phyloP scores from a whole-genome alignment of 2,888 invertebrate species.

The Cryptus armator region DNA sequence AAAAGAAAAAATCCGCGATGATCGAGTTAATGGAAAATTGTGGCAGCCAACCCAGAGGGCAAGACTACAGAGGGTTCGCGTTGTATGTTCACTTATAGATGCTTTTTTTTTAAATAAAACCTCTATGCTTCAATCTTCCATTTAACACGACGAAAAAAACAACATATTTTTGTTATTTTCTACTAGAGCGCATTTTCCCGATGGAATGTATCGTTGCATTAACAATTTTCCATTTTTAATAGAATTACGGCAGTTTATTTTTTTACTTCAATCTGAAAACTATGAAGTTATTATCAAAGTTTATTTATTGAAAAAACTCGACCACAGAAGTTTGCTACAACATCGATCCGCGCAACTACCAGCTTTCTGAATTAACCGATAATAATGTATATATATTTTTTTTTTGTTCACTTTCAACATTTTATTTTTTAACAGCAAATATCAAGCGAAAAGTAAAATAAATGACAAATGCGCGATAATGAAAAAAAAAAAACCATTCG shows the following conservation, averaged over 20 bases:
- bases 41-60: conserved; percentile 8
- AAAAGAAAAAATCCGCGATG: conserved; percentile 32
- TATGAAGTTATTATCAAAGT: background rate
- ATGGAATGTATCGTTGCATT: background rate
- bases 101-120: background rate
- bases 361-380: too few species aligned
- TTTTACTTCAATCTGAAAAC: background rate
- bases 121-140: background rate
- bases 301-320: background rate
- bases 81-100: background rate
- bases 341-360: too few species aligned
- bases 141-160: conserved; percentile 1
- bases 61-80: background rate
- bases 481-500: too few species aligned
- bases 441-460: too few species aligned
- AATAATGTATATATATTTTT: too few species aligned
- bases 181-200: background rate
- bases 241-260: background rate
- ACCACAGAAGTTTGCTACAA: too few species aligned
- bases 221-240: background rate
- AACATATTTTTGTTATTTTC: background rate
- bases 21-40: conserved; percentile 57
- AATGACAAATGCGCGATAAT: too few species aligned
- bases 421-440: too few species aligned
- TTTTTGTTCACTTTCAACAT: too few species aligned